Evolutionary conservation across 2,113 vertebrate genomes (phyloP), one percentile per base, ranked within the genome.

Genomic region (Antidorcas marsupialis): DNA sequence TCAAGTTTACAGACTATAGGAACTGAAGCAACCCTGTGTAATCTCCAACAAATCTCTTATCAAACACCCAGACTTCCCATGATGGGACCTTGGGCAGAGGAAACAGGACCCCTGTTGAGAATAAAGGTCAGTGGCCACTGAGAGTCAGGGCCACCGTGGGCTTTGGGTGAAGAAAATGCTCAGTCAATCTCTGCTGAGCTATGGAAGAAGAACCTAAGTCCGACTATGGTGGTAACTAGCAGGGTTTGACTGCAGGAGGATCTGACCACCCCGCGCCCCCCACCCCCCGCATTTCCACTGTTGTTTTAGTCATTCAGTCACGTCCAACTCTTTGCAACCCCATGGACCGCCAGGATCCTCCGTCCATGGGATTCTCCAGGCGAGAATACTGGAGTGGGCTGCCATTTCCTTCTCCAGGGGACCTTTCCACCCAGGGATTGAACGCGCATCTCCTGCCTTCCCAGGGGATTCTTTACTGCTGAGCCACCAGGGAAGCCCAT

Each of bases 221-320:
- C 19, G 76, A 50, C 15, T 1, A 0, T 53, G 1, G 62, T 4
- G 7, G 64, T 62, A n/a, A 14, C 36, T 3, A 7, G 7, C 4
- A 5, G 67, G 4, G 43, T 30, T n/a, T 25, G 19, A 16, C 60
- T 36, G 19, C 6, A 1, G 53, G 47, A 39, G 59, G 2, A 5
- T 21, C 25, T 0, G 0, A 0, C 45, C 83, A 0, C 1, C 0
- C 33, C 64, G 0, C 10, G 4, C 59, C 12, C 12, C 12, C 12
- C 27, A 2, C 27, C 1, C 0, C 36, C 9, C 36, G 1, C 4
- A 2, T 14, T 2, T 9, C 64, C 67, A 36, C 5, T 23, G 64
- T 12, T 71, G 64, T 12, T 43, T 74, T 4, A 74, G 36, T 25
- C 71, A 25, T 74, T 25, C 71, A 43, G 71, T 43, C 71, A 43